These are phyloP conservation scores for Mus caroli DNA, from an alignment of 2,797 vertebrate species.

Conservation along the genomic window DNA sequence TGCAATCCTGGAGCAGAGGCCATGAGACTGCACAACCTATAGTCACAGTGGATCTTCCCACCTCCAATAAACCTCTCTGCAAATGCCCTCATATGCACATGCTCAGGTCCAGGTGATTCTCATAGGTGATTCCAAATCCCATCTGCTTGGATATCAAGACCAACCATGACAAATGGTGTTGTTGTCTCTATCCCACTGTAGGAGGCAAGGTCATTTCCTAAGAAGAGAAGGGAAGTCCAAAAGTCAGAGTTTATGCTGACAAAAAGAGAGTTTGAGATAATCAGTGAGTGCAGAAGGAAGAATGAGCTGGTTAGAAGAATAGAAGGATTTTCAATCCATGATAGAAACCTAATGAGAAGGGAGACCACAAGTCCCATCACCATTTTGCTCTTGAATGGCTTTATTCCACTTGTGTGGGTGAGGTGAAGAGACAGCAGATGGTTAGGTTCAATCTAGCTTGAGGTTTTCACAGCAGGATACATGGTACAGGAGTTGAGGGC, in stretches of 20 bases:
- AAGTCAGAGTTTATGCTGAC: background rate
- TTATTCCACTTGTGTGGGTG: background rate
- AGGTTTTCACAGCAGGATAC: background rate
- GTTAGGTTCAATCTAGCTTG: background rate
- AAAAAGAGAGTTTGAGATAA: background rate
- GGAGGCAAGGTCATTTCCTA: background rate
- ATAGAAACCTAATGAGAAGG: background rate
- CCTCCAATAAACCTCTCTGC: background rate
- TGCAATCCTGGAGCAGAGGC: background rate
- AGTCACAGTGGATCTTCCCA: background rate
- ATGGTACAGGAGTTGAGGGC: background rate
- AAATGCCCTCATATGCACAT: background rate
- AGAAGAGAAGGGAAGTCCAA: background rate
- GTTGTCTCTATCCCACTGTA: background rate
- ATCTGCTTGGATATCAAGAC: background rate
- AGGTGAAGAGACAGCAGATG: background rate
- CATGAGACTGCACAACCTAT: background rate
- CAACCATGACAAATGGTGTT: background rate
- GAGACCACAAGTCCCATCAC: background rate
- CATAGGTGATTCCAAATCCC: background rate
- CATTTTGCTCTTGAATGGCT: background rate
- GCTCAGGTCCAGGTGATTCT: background rate
- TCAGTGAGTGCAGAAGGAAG: background rate
- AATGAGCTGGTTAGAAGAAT: background rate
- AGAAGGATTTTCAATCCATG: background rate